A percentile compares a stretch with the other conserved stretches of the same genome.
phyloP scores from a whole-genome alignment of 2,888 invertebrate species.

The Papilio protenor region DNA sequence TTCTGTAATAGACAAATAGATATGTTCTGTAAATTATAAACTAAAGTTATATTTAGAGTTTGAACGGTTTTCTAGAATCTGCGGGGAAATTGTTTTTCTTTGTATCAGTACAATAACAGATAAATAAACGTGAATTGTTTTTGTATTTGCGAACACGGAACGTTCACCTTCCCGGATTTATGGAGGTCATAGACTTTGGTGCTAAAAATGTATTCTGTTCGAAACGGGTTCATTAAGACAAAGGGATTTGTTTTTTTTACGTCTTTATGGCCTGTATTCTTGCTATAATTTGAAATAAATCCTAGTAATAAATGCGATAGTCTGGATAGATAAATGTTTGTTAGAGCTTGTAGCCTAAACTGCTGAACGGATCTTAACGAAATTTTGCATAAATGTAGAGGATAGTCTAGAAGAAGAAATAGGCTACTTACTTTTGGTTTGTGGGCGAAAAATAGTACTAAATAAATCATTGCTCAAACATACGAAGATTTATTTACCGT shows the following conservation, averaged over 20 bases:
- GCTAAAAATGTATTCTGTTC: constrained; percentile 9
- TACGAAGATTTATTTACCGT: not conserved
- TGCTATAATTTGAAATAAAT: not conserved
- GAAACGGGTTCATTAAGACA: constrained; percentile 13
- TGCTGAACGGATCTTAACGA: too few species aligned
- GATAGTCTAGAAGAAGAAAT: too few species aligned
- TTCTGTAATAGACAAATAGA: not conserved
- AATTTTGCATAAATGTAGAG: too few species aligned
- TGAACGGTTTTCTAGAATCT: not conserved
- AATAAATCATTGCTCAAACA: not conserved
- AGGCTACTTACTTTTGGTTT: too few species aligned
- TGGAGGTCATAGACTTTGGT: constrained; percentile 17
- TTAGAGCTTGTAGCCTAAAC: too few species aligned
- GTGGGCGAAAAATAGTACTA: too few species aligned
- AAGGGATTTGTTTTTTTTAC: constrained; percentile 10
- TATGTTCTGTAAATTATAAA: not conserved
- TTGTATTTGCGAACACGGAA: constrained; percentile 6
- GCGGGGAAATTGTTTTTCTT: not conserved
- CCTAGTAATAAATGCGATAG: too few species aligned
- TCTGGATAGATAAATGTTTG: too few species aligned
- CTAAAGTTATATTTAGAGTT: not conserved
- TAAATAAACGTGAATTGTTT: not conserved
- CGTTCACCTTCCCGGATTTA: constrained; percentile 6
- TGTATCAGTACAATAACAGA: not conserved
- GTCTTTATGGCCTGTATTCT: not conserved